Percentiles rank a stretch among this genome's conserved stretches.
Evolutionary conservation across 2,888 invertebrate species (phyloP).

Genomic region (Linnaemya tessellans): DNA sequence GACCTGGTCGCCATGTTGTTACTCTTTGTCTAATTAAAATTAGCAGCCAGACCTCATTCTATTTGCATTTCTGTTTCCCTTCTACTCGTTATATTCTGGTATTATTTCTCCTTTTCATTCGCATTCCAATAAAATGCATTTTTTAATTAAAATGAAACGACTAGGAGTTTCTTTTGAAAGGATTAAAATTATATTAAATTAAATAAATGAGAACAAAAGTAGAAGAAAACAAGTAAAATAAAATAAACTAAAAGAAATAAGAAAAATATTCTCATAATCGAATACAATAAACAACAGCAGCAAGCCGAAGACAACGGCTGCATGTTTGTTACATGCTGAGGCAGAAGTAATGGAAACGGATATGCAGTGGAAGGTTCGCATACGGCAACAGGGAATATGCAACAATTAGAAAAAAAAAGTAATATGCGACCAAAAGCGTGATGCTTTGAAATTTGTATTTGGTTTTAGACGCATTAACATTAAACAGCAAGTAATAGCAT

Average conservation of each 20-base stretch:
- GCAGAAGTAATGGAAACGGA: slow-evolving; percentile 50
- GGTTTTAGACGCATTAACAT: slow-evolving; percentile 23
- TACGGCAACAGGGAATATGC: slow-evolving; percentile 17
- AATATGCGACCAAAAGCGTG: slow-evolving; percentile 16
- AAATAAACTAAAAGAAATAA: slow-evolving; percentile 26
- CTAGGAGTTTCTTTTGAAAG: slow-evolving; percentile 33
- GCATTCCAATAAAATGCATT: slow-evolving; percentile 30
- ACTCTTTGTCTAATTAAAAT: slow-evolving; percentile 8
- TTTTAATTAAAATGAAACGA: slow-evolving; percentile 48
- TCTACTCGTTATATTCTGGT: neutral
- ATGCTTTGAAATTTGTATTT: slow-evolving; percentile 30
- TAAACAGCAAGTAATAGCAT: slow-evolving; percentile 7
- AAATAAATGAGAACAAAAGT: slow-evolving; percentile 32
- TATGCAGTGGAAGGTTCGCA: slow-evolving; percentile 50
- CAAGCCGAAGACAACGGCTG: slow-evolving; percentile 27
- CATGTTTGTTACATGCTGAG: neutral
- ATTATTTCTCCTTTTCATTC: slow-evolving; percentile 5
- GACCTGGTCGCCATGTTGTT: neutral
- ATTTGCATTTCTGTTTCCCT: neutral
- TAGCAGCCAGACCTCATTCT: slow-evolving; percentile 16
- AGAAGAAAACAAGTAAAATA: slow-evolving; percentile 9
- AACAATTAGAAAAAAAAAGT: neutral
- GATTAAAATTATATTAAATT: slow-evolving; percentile 33
- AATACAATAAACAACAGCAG: slow-evolving; percentile 50
- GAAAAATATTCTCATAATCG: slow-evolving; percentile 44